Conservation (phyloP, 2,888 invertebrate genomes). For the Rotaria socialis region DNA sequence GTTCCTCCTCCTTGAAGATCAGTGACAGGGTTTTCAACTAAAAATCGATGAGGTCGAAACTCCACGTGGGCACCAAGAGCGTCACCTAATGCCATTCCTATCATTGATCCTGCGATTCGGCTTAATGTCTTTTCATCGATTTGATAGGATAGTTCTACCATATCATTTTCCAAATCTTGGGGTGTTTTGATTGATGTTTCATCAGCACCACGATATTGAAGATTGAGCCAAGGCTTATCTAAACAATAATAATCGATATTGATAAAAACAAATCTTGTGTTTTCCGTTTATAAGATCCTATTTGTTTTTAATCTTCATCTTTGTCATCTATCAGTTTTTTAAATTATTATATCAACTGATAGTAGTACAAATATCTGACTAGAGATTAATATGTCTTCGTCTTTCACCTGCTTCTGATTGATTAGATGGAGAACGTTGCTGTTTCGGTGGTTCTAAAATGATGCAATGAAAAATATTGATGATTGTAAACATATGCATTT, state of each 20-base stretch:
- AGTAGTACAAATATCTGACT: no score
- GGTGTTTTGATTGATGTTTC: not conserved
- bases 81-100: constrained; percentile 10
- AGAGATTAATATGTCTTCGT: no score
- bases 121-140: not conserved
- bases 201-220: not conserved
- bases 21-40: not conserved
- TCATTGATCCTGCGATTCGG: not conserved
- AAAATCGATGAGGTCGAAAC: not conserved
- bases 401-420: no score
- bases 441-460: no score
- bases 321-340: no score
- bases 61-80: not conserved
- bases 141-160: not conserved
- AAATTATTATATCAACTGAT: no score
- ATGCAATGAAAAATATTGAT: no score
- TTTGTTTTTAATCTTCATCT: no score
- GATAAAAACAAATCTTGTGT: no score
- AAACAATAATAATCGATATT: not conserved
- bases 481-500: no score
- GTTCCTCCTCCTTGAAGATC: not conserved
- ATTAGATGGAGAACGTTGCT: no score
- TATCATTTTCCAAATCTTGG: not conserved
- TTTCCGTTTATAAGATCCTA: no score
- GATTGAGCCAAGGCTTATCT: not conserved